Percentiles rank a stretch among this genome's conserved stretches.
phyloP scores from a whole-genome alignment of 2,113 vertebrate genomes.

The Ia io region DNA sequence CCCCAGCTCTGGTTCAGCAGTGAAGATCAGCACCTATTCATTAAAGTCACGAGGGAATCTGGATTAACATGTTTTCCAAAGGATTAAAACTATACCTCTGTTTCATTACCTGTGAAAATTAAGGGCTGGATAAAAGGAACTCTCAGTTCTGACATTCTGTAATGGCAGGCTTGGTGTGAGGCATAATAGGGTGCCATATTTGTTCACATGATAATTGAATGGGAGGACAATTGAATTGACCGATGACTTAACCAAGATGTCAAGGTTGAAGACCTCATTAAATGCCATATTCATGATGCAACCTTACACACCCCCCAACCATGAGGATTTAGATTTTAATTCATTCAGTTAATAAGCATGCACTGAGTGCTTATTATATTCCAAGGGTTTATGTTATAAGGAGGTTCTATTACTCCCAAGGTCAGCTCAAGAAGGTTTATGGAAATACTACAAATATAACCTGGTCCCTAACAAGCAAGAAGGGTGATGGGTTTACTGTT shows the following conservation, averaged over 20 bases:
- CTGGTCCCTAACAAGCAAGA: not conserved
- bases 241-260: not conserved
- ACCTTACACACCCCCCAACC: not conserved
- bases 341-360: not conserved
- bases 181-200: not conserved
- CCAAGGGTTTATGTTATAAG: not conserved
- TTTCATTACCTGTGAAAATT: not conserved
- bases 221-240: not conserved
- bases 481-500: not conserved
- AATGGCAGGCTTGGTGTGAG: not conserved
- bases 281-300: not conserved
- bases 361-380: not conserved
- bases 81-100: not conserved
- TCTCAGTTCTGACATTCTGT: not conserved
- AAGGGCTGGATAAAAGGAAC: not conserved
- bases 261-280: not conserved
- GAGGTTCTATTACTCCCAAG: not conserved
- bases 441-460: not conserved
- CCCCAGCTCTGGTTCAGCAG: not conserved
- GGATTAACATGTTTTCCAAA: not conserved
- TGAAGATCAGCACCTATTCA: not conserved
- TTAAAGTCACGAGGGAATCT: not conserved
- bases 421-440: not conserved
- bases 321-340: not conserved
- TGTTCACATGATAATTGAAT: not conserved